Evolutionary conservation across 1,140 invertebrate species (phyloP).

Genomic region (Pectinophora gossypiella): DNA sequence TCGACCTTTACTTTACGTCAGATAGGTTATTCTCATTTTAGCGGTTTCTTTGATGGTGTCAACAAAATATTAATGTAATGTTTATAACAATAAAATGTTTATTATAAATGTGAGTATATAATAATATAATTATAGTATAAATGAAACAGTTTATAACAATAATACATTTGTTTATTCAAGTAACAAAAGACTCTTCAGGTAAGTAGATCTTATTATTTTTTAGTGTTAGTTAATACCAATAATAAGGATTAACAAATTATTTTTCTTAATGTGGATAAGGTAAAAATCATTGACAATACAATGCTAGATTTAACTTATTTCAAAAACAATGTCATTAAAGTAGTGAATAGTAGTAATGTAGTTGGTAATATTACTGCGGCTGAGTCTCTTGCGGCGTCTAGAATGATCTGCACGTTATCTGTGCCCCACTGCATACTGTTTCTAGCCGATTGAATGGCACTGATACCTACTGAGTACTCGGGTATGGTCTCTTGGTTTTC

Average conservation of each 20-base stretch:
- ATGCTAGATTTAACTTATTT: constrained; percentile 28
- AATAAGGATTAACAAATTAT: background rate
- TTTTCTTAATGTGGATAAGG: background rate
- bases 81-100: no score
- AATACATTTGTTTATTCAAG: no score
- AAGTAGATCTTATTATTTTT: no score
- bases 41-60: no score
- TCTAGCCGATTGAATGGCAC: constrained; percentile 37
- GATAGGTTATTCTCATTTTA: no score
- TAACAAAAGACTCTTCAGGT: no score
- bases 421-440: constrained; percentile 51
- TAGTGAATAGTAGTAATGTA: constrained; percentile 27
- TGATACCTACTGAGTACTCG: constrained; percentile 36
- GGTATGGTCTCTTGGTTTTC: constrained; percentile 29
- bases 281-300: background rate
- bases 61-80: no score
- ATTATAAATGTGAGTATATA: no score
- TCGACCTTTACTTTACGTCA: no score
- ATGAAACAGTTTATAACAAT: no score
- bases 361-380: constrained; percentile 27
- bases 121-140: no score
- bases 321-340: constrained; percentile 36
- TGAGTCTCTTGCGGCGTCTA: constrained; percentile 39
- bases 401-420: constrained; percentile 29
- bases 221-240: no score